Evolutionary conservation across 1,140 invertebrate species (phyloP), one percentile per base, ranked within the genome.

Genomic region (Atta texana): DNA sequence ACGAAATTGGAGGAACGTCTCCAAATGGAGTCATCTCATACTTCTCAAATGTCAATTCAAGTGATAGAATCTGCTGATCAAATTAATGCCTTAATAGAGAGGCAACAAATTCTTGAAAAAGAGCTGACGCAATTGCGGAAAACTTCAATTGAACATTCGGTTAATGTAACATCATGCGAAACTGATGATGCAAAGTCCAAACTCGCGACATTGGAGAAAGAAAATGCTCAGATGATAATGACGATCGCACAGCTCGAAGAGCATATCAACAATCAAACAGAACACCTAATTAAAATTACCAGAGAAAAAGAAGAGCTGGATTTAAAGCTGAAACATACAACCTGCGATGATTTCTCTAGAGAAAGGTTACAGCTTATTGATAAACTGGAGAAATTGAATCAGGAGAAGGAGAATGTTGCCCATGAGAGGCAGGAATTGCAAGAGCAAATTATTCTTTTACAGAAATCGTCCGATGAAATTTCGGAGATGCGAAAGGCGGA

Each of bases 1-100:
- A 95, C 96, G 84, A 92, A 95, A 44, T 91, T 96, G 21, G 95
- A 96, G 90, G 95, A 96, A 44, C 39, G 34, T 61, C 24, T 74
- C 14, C 55, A 87, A 59, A 63, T 28, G 2, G 57, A 84, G 59
- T 28, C 59, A 24, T 63, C 64, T 24, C 64, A 59, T 34, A 8
- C 3, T 31, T 66, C 75, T 14, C 28, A 76, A 44, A 85, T 53
- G 66, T 66, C 61, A 6, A 68, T 74, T 3, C 75, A 80, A 3
- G 44, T 66, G 28, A 68, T 63, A 59, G 66, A 87, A 34, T 55
- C 64, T 5, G 72, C 82, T 39, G 44, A 68, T 51, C 85, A 88
- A 81, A 63, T 91, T 2, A 71, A 88, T 16, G 16, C n/a, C 3
- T 72, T 92, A 64, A 72, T 34, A 1, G 55, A 80, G 31, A 91